Base-by-base conservation (phyloP, 2,113 vertebrate species). In the Coreoperca whiteheadi region DNA sequence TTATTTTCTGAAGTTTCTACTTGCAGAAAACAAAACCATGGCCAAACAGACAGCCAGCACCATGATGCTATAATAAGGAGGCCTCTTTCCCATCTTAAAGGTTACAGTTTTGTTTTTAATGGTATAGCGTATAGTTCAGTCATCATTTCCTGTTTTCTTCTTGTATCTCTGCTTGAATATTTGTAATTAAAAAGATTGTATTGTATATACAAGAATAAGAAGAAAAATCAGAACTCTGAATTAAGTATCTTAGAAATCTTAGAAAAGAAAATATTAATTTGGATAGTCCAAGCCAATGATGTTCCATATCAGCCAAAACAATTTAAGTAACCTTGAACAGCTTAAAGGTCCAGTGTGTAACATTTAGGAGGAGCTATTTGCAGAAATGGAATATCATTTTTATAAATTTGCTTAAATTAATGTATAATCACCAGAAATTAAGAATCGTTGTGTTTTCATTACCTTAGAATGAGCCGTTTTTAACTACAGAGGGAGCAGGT, bases 81-180 rank as follows among this genome's bases (percentile, higher is more conserved):
- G 6, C 48, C 2, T 18, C 32, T 56, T 81, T 59, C 57, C 37
- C 41, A 30, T 48, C 30, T 28, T 30, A 28, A 11, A 66, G 30
- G 23, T 20, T 25, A 9, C 11, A 63, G 60, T 25, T 73, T 51
- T 50, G 32, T 4, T 32, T 76, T 48, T 39, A 43, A 15, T 2
- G 9, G 20, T 39, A 34, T 12, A 59, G 37, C 25, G 8, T 10
- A 67, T 32, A 11, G n/a, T 66, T 15, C 3, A 12, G 39, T 64
- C 57, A 21, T 28, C 18, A 5, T 51, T 37, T 80, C 50, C 65
- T 59, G 73, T 70, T 70, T 34, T 77, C 64, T 57, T 12, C 23
- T 70, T 28, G 8, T 10, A 32, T 39, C 2, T 21, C 28, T 56
- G 21, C 51, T 73, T 30, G 1, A 72, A 57, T 63, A 60, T 43